A percentile compares a stretch with the other conserved stretches of the same genome.
Evolutionary conservation across 2,113 vertebrate genomes (phyloP).

Genomic region (Vimba vimba): DNA sequence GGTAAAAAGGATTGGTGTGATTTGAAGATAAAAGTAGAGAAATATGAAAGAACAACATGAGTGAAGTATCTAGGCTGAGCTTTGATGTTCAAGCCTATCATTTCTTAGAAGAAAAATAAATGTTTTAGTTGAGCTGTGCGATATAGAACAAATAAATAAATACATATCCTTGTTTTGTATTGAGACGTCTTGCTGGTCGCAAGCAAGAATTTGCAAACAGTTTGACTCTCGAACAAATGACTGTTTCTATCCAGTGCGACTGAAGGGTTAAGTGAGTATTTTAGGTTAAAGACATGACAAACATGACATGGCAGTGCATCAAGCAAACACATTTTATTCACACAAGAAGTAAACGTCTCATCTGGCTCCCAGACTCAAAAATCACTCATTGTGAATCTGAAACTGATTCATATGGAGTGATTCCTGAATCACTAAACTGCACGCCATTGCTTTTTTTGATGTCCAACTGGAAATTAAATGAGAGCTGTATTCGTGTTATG

Average conservation of each 20-base stretch:
- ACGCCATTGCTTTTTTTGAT: neutral
- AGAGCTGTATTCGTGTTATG: neutral
- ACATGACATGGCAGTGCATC: neutral
- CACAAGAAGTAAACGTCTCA: neutral
- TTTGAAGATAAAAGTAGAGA: slow-evolving; percentile 62
- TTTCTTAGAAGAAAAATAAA: slow-evolving; percentile 15
- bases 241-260: neutral
- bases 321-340: neutral
- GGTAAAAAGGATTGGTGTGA: slow-evolving; percentile 49
- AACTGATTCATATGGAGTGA: neutral
- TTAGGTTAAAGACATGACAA: neutral
- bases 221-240: neutral
- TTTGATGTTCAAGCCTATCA: slow-evolving; percentile 63
- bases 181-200: neutral
- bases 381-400: neutral
- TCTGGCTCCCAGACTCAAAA: neutral
- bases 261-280: neutral
- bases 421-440: neutral
- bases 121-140: neutral
- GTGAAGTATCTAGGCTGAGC: slow-evolving; percentile 36
- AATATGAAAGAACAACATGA: slow-evolving; percentile 70
- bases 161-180: neutral
- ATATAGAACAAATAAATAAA: neutral
- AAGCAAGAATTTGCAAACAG: neutral
- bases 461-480: neutral